A percentile compares a stretch with the other conserved stretches of the same genome.
phyloP scores from a whole-genome alignment of 2,113 vertebrate genomes.

The Maccullochella peelii region DNA sequence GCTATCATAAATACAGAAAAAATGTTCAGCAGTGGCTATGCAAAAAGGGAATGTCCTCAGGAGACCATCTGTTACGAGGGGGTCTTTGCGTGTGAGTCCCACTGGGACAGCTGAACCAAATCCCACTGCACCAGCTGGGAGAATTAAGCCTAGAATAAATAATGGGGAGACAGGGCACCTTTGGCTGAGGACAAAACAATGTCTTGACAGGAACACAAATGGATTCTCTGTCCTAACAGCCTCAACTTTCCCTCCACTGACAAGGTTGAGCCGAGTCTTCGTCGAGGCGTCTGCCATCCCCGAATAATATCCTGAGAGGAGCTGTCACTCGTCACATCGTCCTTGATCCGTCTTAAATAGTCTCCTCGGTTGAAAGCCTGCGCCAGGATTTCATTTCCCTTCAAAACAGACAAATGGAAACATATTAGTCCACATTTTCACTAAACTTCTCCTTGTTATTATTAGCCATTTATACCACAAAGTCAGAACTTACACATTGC shows the following conservation, averaged over 20 bases:
- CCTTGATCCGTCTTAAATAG: slow-evolving; percentile 25
- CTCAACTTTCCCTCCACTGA: slow-evolving; percentile 10
- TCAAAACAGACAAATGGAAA: slow-evolving; percentile 10
- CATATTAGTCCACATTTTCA: slow-evolving; percentile 16
- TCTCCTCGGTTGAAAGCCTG: slow-evolving; percentile 72
- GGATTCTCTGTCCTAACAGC: slow-evolving; percentile 18
- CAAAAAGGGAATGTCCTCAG: slow-evolving; percentile 41
- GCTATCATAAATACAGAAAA: slow-evolving; percentile 62
- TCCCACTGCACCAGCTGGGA: slow-evolving; percentile 78
- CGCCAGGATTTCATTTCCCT: slow-evolving; percentile 85
- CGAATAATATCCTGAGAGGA: slow-evolving; percentile 27
- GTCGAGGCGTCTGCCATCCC: neutral
- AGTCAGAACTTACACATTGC: slow-evolving; percentile 77
- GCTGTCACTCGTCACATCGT: neutral
- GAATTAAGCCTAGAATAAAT: slow-evolving; percentile 79
- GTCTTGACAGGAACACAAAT: slow-evolving; percentile 61
- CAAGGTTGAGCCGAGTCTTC: slow-evolving; percentile 14
- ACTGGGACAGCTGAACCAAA: slow-evolving; percentile 80
- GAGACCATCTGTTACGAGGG: slow-evolving; percentile 78
- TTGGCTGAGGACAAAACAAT: slow-evolving; percentile 60
- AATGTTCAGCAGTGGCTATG: slow-evolving; percentile 25
- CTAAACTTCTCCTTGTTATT: no score
- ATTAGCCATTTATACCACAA: rapidly evolving
- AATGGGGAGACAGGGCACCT: slow-evolving; percentile 61
- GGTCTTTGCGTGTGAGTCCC: slow-evolving; percentile 51